Base-by-base conservation (phyloP, 2,888 invertebrate genomes). In the Parnassius mnemosyne region DNA sequence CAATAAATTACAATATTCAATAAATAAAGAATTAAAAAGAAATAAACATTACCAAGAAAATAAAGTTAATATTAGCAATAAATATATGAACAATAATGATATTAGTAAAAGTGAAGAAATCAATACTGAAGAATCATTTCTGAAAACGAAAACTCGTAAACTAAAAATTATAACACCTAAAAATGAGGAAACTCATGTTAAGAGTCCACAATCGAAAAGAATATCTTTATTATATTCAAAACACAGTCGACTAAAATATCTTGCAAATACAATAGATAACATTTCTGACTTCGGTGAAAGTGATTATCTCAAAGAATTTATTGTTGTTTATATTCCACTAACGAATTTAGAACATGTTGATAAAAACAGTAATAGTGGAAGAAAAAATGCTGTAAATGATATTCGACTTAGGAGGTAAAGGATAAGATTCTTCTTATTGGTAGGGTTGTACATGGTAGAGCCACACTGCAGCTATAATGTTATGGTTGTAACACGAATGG, bases 251-350 rank as follows among this genome's bases (percentile, higher is more conserved):
- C 1, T 7, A 47, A 47, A 47, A n/a, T 13, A 12, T 13, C 13
- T 3, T 47, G n/a, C 12, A 47, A 13, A 47, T 47, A 9, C 12
- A 47, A 7, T 10, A 47, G 9, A 43, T 10, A 50, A 43, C n/a
- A 54, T 54, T 13, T 44, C 54, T 16, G 58, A 58, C 10, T 42
- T 51, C 11, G 42, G 11, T 7, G 63, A 63, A 41, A 58, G 12
- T 10, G 64, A 63, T 44, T 65, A 64, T 44, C 56, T 52, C 56
- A 63, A 66, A 10, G 77, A 80, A 66, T 76, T 70, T 55, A 76
- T 77, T 13, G 77, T 79, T 42, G 12, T 78, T 43, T 68, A 71
- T 54, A 63, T 59, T 10, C 63, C 51, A 41, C 55, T 41, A 25
- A 63, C 52, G 5, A 49, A 42, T 52, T 57, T 54, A 20, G 57